Percentiles rank a stretch among this genome's conserved stretches.
These are phyloP conservation scores for Myripristis murdjan DNA, from an alignment of 2,797 vertebrate genomes.

Conservation along the genomic window DNA sequence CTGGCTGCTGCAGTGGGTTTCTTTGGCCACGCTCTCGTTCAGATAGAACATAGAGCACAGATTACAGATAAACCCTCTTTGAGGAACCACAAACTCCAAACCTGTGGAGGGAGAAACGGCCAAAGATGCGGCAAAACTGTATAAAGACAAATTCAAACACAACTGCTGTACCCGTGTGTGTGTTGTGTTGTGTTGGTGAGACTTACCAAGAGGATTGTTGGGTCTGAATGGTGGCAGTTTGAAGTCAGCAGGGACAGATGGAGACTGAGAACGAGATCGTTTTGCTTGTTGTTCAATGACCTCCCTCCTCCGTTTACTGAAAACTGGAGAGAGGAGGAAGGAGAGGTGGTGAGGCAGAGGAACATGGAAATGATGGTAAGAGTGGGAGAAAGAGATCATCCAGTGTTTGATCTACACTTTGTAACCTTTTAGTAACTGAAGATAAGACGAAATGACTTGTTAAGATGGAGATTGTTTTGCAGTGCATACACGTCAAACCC, in stretches of 20 bases:
- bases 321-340: conserved; percentile 20
- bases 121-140: too few relatives aligned
- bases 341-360: background rate
- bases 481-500: too few relatives aligned
- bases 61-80: conserved; percentile 81
- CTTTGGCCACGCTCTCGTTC: conserved; percentile 82
- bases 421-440: too few relatives aligned
- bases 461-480: too few relatives aligned
- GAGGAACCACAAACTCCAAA: conserved; percentile 65
- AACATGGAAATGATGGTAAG: too few relatives aligned
- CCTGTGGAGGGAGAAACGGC: conserved; percentile 53
- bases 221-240: conserved; percentile 61
- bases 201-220: conserved; percentile 63
- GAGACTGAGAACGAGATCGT: conserved; percentile 52
- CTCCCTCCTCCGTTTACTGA: conserved; percentile 42
- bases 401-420: too few relatives aligned
- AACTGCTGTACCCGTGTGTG: background rate
- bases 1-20: conserved; percentile 87
- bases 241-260: background rate
- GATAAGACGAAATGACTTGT: too few relatives aligned
- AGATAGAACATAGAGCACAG: conserved; percentile 91
- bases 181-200: conserved; percentile 5
- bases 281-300: conserved; percentile 35
- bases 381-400: too few relatives aligned
- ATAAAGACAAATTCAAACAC: too few relatives aligned